These are phyloP conservation scores for Amiota mariae DNA, from an alignment of 2,888 invertebrate species.

Conservation along the genomic window DNA sequence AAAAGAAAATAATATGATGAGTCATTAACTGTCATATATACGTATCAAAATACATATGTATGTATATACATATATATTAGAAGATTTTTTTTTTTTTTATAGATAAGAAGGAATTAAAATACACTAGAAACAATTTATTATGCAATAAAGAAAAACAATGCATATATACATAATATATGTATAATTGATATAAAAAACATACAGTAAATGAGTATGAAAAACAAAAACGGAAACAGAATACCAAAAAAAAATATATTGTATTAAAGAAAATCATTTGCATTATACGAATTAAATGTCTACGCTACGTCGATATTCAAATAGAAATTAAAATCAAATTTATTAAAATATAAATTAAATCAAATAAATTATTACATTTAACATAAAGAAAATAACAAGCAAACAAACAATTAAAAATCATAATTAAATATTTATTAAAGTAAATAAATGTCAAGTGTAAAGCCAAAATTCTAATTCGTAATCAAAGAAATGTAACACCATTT, in stretches of 20 bases:
- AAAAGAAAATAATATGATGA: conserved; percentile 26
- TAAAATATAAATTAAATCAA: conserved; percentile 26
- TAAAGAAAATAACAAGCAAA: conserved; percentile 14
- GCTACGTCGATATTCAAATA: conserved; percentile 45
- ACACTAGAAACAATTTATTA: conserved; percentile 44
- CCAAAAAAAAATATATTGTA: conserved; percentile 40
- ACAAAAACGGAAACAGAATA: conserved; percentile 30
- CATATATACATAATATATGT: conserved; percentile 31
- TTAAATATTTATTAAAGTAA: neutral
- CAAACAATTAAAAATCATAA: neutral
- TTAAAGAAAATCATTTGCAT: conserved; percentile 4
- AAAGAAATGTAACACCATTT: neutral
- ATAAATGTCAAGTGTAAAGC: neutral
- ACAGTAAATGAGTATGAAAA: conserved; percentile 28
- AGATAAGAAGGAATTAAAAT: neutral
- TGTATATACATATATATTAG: neutral
- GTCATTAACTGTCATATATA: conserved; percentile 29
- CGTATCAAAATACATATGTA: conserved; percentile 3
- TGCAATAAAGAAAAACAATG: conserved; percentile 11
- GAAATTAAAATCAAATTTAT: conserved; percentile 10
- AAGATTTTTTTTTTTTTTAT: conserved; percentile 24
- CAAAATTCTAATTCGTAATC: neutral
- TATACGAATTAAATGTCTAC: conserved; percentile 60
- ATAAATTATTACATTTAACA: conserved; percentile 25
- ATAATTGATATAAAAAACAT: conserved; percentile 36